Conservation (phyloP, 2,113 vertebrate species). For the Mobula birostris region DNA sequence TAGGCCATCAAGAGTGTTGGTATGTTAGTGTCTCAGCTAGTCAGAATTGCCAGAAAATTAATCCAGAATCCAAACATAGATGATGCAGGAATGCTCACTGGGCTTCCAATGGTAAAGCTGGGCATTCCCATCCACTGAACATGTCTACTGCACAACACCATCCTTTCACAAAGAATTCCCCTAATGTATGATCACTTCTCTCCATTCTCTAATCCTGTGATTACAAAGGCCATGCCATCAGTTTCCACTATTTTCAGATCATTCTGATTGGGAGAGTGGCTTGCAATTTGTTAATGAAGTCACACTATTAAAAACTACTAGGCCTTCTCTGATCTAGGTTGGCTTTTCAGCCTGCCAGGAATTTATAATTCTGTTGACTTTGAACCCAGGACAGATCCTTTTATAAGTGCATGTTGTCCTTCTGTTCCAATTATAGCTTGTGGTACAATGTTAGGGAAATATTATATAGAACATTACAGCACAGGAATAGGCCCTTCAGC, state of each 20-base stretch:
- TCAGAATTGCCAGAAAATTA: not conserved
- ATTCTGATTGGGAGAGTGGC: too few species aligned
- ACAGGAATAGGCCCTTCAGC: too few species aligned
- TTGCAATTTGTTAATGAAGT: too few species aligned
- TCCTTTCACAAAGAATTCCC: not conserved
- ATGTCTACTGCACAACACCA: not conserved
- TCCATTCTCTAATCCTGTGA: not conserved
- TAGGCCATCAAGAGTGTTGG: too few species aligned
- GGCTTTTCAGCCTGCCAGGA: not conserved
- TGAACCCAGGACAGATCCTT: too few species aligned
- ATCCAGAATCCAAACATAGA: not conserved
- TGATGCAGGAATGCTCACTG: not conserved
- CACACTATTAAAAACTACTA: not conserved
- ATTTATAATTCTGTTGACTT: not conserved
- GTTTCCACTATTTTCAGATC: too few species aligned
- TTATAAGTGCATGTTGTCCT: too few species aligned
- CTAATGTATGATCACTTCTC: not conserved
- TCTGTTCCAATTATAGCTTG: too few species aligned
- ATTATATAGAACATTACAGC: too few species aligned
- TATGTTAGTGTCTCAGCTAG: not conserved
- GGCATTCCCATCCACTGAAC: not conserved
- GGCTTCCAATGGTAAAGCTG: not conserved
- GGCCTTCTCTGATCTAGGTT: not conserved
- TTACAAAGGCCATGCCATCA: not conserved
- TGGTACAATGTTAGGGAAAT: not conserved